These are phyloP conservation scores for Eristalinus aeneus DNA, from an alignment of 2,888 invertebrate species.

Conservation along the genomic window DNA sequence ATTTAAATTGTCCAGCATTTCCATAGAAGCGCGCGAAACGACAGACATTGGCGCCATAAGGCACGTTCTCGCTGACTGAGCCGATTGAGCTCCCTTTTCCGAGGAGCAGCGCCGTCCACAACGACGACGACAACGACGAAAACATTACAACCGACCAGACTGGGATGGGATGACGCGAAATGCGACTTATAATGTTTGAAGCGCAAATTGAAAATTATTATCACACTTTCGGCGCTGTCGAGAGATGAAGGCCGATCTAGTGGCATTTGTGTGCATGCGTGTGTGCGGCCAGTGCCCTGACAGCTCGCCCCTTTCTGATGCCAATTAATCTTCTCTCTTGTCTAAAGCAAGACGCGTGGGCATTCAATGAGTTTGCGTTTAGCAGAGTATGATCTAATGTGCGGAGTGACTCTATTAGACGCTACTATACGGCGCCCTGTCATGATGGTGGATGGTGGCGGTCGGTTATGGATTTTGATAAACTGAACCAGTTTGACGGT, in stretches of 20 bases:
- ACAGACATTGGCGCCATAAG: conserved; percentile 63
- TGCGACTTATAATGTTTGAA: conserved; percentile 44
- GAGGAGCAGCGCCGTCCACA: neutral
- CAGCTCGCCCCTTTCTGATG: conserved; percentile 59
- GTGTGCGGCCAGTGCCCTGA: conserved; percentile 17
- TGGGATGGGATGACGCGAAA: conserved; percentile 39
- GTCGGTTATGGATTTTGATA: neutral
- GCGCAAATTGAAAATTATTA: conserved; percentile 53
- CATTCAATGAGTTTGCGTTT: conserved; percentile 60
- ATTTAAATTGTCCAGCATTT: conserved; percentile 66
- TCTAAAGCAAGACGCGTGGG: conserved; percentile 63
- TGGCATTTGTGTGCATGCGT: neutral
- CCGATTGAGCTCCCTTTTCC: conserved; percentile 33
- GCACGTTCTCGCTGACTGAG: conserved; percentile 20
- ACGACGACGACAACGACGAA: neutral
- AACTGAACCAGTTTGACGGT: neutral
- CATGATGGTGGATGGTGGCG: neutral
- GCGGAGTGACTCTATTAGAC: conserved; percentile 44
- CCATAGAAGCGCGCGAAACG: conserved; percentile 41
- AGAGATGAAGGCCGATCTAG: conserved; percentile 21
- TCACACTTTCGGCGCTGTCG: conserved; percentile 25
- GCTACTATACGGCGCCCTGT: neutral
- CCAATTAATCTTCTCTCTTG: conserved; percentile 62
- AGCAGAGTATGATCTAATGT: conserved; percentile 58
- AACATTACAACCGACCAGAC: neutral